Evolutionary conservation across 2,113 vertebrate species (phyloP).

Genomic region (Petrocephalus microphthalmus): DNA sequence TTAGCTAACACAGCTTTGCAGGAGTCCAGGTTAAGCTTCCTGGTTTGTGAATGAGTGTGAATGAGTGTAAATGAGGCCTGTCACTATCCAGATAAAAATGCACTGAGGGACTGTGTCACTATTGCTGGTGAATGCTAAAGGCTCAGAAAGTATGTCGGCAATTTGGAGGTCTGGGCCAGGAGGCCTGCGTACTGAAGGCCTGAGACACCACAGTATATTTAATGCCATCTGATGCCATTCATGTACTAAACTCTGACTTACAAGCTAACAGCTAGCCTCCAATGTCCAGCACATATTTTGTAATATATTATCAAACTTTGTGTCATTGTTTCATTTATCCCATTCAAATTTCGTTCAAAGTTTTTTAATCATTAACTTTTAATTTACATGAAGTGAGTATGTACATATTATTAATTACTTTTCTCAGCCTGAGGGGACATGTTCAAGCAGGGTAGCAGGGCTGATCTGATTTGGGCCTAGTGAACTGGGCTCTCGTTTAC

Average conservation of each 20-base stretch:
- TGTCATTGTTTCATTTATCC: neutral
- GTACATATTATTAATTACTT: neutral
- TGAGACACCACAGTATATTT: neutral
- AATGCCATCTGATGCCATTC: neutral
- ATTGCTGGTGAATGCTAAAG: neutral
- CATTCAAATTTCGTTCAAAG: neutral
- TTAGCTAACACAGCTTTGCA: neutral
- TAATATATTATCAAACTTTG: neutral
- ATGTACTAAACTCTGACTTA: neutral
- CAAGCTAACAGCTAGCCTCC: neutral
- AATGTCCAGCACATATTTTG: neutral
- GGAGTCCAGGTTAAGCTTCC: neutral
- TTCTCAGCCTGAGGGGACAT: neutral
- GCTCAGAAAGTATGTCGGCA: neutral
- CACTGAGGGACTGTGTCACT: neutral
- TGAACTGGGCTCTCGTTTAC: neutral
- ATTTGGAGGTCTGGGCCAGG: neutral
- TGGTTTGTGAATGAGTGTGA: too few species aligned
- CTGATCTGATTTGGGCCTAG: neutral
- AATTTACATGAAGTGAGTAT: too few species aligned
- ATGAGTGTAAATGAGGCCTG: too few species aligned
- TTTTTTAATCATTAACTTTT: too few species aligned
- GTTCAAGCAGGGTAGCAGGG: neutral
- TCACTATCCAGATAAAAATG: neutral
- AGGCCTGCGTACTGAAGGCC: neutral